These are phyloP conservation scores for Melipona quadrifasciata DNA, from an alignment of 1,140 invertebrate species.

Conservation along the genomic window DNA sequence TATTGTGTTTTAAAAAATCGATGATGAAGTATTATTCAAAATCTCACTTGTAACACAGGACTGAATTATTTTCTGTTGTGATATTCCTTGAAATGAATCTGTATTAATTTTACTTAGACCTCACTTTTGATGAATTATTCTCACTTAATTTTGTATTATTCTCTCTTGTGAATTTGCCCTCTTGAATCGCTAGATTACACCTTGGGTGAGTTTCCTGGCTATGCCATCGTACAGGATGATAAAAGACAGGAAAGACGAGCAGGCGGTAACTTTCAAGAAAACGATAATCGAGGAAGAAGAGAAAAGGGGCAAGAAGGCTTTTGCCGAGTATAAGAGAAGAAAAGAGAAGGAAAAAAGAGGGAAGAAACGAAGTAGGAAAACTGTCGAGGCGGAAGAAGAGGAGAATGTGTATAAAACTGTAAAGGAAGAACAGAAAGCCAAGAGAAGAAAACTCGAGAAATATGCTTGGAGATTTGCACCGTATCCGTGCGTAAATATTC, in stretches of 20 bases:
- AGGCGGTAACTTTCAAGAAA: conserved; percentile 58
- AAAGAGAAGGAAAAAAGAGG: not conserved
- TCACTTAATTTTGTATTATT: too few species aligned
- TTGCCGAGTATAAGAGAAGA: conserved; percentile 38
- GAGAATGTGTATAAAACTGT: not conserved
- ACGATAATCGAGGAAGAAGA: conserved; percentile 48
- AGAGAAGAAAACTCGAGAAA: conserved; percentile 32
- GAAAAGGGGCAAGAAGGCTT: conserved; percentile 57
- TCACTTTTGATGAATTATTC: too few species aligned
- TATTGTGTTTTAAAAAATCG: not conserved
- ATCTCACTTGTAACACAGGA: not conserved
- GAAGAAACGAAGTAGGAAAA: not conserved
- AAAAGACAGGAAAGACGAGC: conserved; percentile 52
- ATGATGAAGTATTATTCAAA: not conserved
- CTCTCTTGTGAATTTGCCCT: not conserved
- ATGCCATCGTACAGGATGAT: conserved; percentile 59
- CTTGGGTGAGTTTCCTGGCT: conserved; percentile 60
- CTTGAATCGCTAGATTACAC: conserved; percentile 42
- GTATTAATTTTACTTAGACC: not conserved
- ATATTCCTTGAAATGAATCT: not conserved
- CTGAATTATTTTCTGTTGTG: not conserved
- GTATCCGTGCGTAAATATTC: conserved; percentile 40
- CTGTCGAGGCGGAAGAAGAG: not conserved
- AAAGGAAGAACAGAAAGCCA: not conserved
- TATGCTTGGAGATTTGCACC: conserved; percentile 66